phyloP scores from a whole-genome alignment of 1,140 invertebrate species.

The Augochlora pura region DNA sequence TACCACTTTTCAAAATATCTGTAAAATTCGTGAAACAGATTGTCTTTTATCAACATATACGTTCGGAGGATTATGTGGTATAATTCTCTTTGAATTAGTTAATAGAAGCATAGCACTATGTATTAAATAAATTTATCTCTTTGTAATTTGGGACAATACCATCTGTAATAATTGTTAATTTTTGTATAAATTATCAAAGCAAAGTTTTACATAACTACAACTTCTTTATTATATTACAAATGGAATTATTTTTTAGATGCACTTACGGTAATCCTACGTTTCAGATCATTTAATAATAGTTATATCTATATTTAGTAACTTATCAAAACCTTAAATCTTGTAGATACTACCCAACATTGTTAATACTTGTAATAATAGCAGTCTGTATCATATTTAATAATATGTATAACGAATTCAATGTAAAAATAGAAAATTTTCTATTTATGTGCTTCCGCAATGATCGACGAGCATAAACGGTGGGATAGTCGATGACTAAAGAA shows the following conservation, averaged over 20 bases:
- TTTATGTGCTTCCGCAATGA: slow-evolving; percentile 51
- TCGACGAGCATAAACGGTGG: slow-evolving; percentile 8
- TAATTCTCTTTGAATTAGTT: slow-evolving; percentile 8
- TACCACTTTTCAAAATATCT: slow-evolving; percentile 38
- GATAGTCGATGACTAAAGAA: slow-evolving; percentile 12
- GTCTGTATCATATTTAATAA: slow-evolving; percentile 30
- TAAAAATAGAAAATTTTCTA: slow-evolving; percentile 49
- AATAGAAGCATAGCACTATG: background rate
- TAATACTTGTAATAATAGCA: slow-evolving; percentile 42
- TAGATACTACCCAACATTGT: slow-evolving; percentile 38
- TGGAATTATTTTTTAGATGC: slow-evolving; percentile 15
- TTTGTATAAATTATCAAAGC: slow-evolving; percentile 14
- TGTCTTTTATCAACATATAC: slow-evolving; percentile 5
- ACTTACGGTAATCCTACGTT: slow-evolving; percentile 17
- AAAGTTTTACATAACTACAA: slow-evolving; percentile 2
- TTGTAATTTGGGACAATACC: slow-evolving; percentile 28
- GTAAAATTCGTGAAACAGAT: slow-evolving; percentile 34
- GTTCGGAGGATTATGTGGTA: background rate
- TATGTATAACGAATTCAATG: slow-evolving; percentile 31
- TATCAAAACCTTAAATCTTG: slow-evolving; percentile 28
- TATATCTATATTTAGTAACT: slow-evolving; percentile 21
- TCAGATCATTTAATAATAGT: slow-evolving; percentile 15
- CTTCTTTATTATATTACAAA: background rate
- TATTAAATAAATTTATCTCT: background rate
- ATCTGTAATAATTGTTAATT: background rate